Evolutionary conservation across 2,113 vertebrate species (phyloP).

Genomic region (Cricetomys ansorgei): DNA sequence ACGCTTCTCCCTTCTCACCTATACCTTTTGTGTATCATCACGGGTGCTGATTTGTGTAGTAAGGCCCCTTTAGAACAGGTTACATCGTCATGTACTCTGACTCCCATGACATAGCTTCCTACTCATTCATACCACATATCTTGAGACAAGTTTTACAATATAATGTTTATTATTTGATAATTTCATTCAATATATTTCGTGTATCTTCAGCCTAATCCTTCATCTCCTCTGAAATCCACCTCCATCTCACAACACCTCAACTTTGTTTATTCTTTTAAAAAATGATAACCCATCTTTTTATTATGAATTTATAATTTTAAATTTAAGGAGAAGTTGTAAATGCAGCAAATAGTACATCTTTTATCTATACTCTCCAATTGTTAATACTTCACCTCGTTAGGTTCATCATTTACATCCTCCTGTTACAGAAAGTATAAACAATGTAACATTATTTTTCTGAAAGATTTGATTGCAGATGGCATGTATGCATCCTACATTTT

Average conservation of each 20-base stretch:
- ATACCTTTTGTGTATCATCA: not conserved
- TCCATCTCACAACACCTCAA: not conserved
- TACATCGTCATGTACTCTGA: too few species aligned
- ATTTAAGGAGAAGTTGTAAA: not conserved
- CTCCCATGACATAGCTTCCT: not conserved
- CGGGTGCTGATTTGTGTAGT: not conserved
- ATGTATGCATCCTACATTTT: not conserved
- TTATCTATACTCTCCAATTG: not conserved
- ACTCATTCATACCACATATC: not conserved
- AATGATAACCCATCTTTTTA: not conserved
- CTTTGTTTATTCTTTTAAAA: not conserved
- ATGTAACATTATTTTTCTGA: constrained; percentile 17
- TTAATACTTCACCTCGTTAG: not conserved
- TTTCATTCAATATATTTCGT: not conserved
- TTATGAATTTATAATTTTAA: not conserved
- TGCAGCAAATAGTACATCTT: not conserved
- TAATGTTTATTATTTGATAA: not conserved
- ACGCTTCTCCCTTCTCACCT: not conserved
- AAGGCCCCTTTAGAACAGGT: not conserved
- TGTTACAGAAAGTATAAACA: not conserved
- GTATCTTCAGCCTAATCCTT: not conserved
- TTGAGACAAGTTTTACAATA: not conserved
- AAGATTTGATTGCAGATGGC: not conserved
- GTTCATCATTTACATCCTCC: not conserved
- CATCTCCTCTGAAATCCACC: too few species aligned